Evolutionary conservation across 2,113 vertebrate species (phyloP).

Genomic region (Gila orcuttii): DNA sequence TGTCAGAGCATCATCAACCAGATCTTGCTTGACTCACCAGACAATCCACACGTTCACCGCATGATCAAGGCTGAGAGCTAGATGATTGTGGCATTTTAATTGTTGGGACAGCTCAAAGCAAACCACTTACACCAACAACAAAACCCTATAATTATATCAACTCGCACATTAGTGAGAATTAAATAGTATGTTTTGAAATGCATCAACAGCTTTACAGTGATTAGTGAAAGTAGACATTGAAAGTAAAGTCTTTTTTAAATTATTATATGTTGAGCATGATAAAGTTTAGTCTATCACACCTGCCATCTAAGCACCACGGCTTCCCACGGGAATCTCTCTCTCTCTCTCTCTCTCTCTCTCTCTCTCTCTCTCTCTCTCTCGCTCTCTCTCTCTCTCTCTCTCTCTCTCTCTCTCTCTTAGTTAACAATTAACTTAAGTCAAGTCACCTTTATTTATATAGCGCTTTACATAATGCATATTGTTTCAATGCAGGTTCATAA

Average conservation of each 20-base stretch:
- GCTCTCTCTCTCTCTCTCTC: background rate
- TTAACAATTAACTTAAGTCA: background rate
- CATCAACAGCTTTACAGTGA: slow-evolving; percentile 31
- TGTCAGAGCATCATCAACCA: background rate
- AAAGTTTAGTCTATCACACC: background rate
- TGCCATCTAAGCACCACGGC: background rate
- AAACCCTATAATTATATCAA: slow-evolving; percentile 13
- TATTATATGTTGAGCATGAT: background rate
- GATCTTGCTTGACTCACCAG: background rate
- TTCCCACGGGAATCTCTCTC: slow-evolving; percentile 30
- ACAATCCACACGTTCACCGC: background rate
- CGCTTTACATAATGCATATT: no score
- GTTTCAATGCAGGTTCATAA: no score
- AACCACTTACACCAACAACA: slow-evolving; percentile 19
- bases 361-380: background rate
- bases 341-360: background rate
- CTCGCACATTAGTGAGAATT: slow-evolving; percentile 27
- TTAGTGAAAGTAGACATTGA: slow-evolving; percentile 1
- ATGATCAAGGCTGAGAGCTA: background rate
- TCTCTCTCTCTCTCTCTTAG: no score
- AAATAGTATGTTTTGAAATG: slow-evolving; percentile 27
- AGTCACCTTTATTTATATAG: no score
- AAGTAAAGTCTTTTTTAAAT: slow-evolving; percentile 29
- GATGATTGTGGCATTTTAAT: slow-evolving; percentile 21
- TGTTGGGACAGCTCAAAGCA: slow-evolving; percentile 34